Base-by-base conservation (phyloP, 2,797 vertebrate species). In the Alca torda region DNA sequence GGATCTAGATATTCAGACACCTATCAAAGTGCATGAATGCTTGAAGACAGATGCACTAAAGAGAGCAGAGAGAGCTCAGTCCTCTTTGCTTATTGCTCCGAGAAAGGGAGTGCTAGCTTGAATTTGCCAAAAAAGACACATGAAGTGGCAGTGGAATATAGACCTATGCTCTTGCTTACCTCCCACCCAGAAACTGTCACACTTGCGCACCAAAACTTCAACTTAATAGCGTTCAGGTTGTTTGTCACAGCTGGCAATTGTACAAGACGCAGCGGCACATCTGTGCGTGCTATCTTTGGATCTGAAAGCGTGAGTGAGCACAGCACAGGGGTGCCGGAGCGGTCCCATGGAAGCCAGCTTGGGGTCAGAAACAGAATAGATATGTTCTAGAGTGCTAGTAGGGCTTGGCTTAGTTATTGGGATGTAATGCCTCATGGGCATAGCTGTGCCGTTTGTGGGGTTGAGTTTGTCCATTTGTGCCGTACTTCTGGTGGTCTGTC, bases 301-400 rank as follows among this genome's bases (percentile, higher is more conserved):
- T 60, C 13, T 45, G 63, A 54, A 63, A 57, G 67, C 0, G 0
- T 2, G 16, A 63, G 0, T 15, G 50, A 81, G 23, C 12, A 1
- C 0, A 11, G 39, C 13, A 7, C 23, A 3, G n/a, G 20, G 45
- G 10, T 54, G 48, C 39, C 0, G 3, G 48, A 13, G 48, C 2
- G 5, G 16, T 68, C 26, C 63, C 0, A 1, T 1, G 2, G 60
- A 53, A 73, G 45, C 41, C 61, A 53, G 26, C 28, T 16, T n/a
- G 31, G 50, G 46, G 35, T 76, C 72, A 75, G 83, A 75, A 59
- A 30, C 10, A 37, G 25, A 48, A 14, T 9, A 67, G 56, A 4
- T n/a, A 0, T 14, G 9, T 26, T 74, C 41, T 26, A 35, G 69
- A 25, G 6, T 6, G 19, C 43, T 53, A 5, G 1, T 3, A 26